Base-by-base conservation (phyloP, 2,797 vertebrate genomes). In the Thunnus albacares region DNA sequence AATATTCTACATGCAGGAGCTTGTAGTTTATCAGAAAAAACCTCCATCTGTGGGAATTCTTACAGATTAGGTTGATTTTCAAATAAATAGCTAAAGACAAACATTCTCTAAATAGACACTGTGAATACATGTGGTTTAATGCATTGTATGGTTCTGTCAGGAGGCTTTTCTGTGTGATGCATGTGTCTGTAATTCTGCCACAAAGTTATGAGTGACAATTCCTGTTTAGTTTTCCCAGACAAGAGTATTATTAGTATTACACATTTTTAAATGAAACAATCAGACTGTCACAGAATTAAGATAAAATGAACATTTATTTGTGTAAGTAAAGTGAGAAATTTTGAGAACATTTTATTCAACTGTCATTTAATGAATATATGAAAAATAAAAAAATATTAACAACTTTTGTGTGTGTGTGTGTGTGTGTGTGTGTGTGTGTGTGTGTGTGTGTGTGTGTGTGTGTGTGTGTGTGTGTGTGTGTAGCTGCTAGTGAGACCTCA, bases 251-350 rank as follows among this genome's bases (percentile, higher is more conserved):
- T 62, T 58, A 38, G 55, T 63, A 22, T 60, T 0, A 56, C 11
- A 12, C n/a, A 12, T 62, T 17, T 26, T 26, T 45, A 24, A 30
- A 9, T 41, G 3, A 56, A 70, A 60, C 24, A 22, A 43, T 26
- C 14, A 20, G 20, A 64, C 11, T 13, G 9, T 57, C 5, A 24
- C 26, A 41, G 28, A 65, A 5, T 33, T 22, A 33, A 20, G 17
- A 59, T 26, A 45, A 13, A 52, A 26, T 67, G 4, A 78, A 49
- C 53, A 18, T 72, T 77, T 75, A 86, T 81, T 67, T 62, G 60
- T 18, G 45, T 14, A 55, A 18, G 64, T 55, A 22, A 60, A 64
- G 13, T 55, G 41, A 63, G 52, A 73, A 41, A 47, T 10, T n/a
- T 51, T 64, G 61, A 63, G 68, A 67, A 26, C 5, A 64, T 71